A percentile compares a stretch with the other conserved stretches of the same genome.
phyloP scores from a whole-genome alignment of 2,888 invertebrate species.

The Atrina japonica region DNA sequence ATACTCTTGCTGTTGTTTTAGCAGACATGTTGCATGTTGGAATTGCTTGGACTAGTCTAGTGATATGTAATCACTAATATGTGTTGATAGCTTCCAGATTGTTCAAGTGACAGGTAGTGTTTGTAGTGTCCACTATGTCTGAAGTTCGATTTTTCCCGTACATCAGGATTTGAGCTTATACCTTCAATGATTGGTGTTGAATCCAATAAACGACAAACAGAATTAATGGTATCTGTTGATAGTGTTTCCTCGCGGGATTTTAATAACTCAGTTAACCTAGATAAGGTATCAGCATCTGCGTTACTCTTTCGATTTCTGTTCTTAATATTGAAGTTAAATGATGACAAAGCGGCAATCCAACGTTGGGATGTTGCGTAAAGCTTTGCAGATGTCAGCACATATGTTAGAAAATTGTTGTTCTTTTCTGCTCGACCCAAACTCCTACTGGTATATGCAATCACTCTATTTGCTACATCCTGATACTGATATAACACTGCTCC shows the following conservation, averaged over 20 bases:
- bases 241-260: too few species aligned
- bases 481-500: slow-evolving; percentile 17
- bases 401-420: too few species aligned
- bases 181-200: neutral
- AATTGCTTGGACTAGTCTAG: neutral
- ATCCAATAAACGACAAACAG: neutral
- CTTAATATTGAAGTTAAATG: too few species aligned
- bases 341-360: too few species aligned
- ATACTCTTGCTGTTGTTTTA: neutral
- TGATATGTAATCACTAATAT: slow-evolving; percentile 14
- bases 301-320: too few species aligned
- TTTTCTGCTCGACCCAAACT: neutral
- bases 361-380: too few species aligned
- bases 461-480: slow-evolving; percentile 8
- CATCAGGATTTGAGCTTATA: neutral
- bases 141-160: neutral
- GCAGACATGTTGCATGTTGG: neutral
- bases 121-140: neutral
- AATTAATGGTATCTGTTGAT: neutral
- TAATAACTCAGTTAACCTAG: neutral
- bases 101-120: slow-evolving; percentile 4
- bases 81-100: slow-evolving; percentile 16
- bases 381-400: too few species aligned
- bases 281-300: too few species aligned
- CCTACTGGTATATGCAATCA: too few species aligned